Base-by-base conservation (phyloP, 2,888 invertebrate species). In the Mimas tiliae region DNA sequence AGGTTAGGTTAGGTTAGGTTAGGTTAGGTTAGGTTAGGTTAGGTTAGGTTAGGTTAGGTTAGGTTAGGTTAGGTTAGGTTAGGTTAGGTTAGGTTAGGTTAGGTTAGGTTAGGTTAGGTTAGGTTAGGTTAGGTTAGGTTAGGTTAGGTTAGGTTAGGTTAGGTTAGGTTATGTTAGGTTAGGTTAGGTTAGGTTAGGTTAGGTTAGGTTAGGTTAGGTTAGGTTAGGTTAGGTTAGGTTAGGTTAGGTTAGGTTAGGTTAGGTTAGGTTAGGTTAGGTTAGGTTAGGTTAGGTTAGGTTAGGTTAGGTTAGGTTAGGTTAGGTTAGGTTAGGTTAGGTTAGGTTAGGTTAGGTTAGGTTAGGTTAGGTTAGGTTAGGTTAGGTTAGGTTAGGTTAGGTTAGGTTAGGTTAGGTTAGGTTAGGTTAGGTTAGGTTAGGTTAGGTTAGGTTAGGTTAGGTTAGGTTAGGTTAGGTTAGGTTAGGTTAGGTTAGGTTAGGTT, bases 191-290 rank as follows among this genome's bases (percentile, higher is more conserved):
- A 70, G 72, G 70, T 69, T 70, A 69, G 70, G 71, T 72, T 72
- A 73, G 73, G 73, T 72, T 72, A 70, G 72, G 72, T 72, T 72
- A 70, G 72, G 72, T 71, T 71, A 68, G 68, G 70, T 73, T 71
- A 71, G 70, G 71, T 71, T 71, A 69, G 71, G 72, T 72, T 72
- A 70, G 71, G 72, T 72, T 69, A 69, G 68, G 71, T 72, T n/a
- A 72, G 71, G 71, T 71, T 71, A 70, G 71, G 71, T 70, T 72
- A 69, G 70, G 70, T 70, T 70, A 70, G 71, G 71, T 70, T 70
- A 69, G 69, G 71, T 69, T 70, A 72, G 71, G 71, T 70, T 70
- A 68, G 69, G 69, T 71, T 71, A 68, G 71, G 67, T 71, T 71
- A 68, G 69, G 68, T 71, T 71, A 68, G 71, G 68, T 71, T 71